Conservation (phyloP, 2,888 invertebrate species). For the Microplitis deprimator region DNA sequence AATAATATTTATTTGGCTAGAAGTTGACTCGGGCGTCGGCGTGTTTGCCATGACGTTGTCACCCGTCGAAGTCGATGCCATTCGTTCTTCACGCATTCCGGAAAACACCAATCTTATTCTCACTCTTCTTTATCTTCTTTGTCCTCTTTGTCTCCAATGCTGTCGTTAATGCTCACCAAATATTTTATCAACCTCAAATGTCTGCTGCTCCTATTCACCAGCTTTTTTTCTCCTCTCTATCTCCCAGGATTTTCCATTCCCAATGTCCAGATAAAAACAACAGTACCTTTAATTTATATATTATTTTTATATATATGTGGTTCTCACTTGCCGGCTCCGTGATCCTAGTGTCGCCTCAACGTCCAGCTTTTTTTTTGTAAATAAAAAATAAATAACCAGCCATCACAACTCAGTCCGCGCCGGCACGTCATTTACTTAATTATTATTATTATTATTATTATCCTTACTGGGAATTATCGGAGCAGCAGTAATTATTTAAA, state of each 20-base stretch:
- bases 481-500: not conserved
- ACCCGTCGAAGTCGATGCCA: conserved; percentile 60
- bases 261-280: not conserved
- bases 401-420: not conserved
- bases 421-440: not conserved
- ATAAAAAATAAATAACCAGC: not conserved
- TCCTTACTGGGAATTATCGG: not conserved
- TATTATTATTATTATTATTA: not conserved
- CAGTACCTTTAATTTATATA: not conserved
- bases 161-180: not conserved
- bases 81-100: conserved; percentile 66
- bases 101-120: conserved; percentile 32
- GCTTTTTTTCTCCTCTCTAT: conserved; percentile 4
- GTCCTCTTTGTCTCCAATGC: conserved; percentile 11
- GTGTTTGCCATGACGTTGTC: conserved; percentile 44
- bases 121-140: not conserved
- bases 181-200: too few relatives aligned
- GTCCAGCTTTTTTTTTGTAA: not conserved
- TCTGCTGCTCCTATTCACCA: too few relatives aligned
- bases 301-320: too few relatives aligned
- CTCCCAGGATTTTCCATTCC: conserved; percentile 38
- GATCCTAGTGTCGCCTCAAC: conserved; percentile 12
- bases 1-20: conserved; percentile 23
- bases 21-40: conserved; percentile 42
- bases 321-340: conserved; percentile 35